phyloP scores from a whole-genome alignment of 2,113 vertebrate species.

The Hippocampus abdominalis region DNA sequence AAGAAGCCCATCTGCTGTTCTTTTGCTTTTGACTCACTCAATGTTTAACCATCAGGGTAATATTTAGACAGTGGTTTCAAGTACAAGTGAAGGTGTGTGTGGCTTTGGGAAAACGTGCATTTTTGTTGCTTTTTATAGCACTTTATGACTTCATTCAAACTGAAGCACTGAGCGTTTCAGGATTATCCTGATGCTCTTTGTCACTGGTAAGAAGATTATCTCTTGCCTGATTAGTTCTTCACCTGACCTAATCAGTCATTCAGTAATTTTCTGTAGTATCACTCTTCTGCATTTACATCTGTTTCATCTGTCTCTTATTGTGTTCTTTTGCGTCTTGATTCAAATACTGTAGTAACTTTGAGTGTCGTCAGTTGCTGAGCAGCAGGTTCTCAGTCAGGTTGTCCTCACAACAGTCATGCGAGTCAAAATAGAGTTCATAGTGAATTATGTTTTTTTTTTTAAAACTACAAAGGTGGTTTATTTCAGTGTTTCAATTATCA shows the following conservation, averaged over 20 bases:
- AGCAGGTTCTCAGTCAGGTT: constrained; percentile 13
- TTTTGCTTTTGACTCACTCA: constrained; percentile 24
- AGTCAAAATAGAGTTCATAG: constrained; percentile 1
- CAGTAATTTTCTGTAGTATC: constrained; percentile 7
- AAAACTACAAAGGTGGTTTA: not conserved
- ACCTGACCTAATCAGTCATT: constrained; percentile 14
- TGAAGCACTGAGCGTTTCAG: constrained; percentile 32
- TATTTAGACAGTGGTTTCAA: constrained; percentile 3
- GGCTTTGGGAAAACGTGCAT: constrained; percentile 20
- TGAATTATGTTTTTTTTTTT: not conserved
- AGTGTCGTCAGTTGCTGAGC: constrained; percentile 10
- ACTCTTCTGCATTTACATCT: not conserved
- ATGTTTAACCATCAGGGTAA: constrained; percentile 8
- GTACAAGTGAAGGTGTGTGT: constrained; percentile 9
- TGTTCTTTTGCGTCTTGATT: constrained; percentile 9
- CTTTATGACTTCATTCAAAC: constrained; percentile 58
- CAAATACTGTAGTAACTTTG: constrained; percentile 7
- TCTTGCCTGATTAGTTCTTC: constrained; percentile 18
- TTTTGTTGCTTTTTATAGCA: constrained; percentile 39
- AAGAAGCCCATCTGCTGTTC: constrained; percentile 22
- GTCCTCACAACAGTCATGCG: constrained; percentile 8
- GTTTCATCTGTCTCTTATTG: not conserved
- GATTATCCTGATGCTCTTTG: constrained; percentile 12
- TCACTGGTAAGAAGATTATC: constrained; percentile 7
- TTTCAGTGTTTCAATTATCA: not conserved